Base-by-base conservation (phyloP, 2,888 invertebrate species). In the Ommatoiulus sabulosus region DNA sequence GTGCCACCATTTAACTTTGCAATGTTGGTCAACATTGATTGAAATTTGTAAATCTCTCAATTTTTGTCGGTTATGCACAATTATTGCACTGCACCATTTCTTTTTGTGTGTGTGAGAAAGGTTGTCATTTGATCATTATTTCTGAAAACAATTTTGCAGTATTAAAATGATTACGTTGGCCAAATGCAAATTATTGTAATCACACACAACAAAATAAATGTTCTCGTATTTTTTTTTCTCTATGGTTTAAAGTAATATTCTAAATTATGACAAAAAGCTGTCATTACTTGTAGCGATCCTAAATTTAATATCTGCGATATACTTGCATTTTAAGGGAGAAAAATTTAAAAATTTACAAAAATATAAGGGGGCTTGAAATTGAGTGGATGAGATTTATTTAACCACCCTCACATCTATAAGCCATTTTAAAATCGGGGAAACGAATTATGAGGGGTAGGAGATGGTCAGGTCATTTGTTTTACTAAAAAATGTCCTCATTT, bases 111-210 rank as follows among this genome's bases (percentile, higher is more conserved):
- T 72, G 20, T 72, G 10, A 6, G 72, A 72, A 24, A 24, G 72
- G 24, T 24, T 72, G 72, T 72, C n/a, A 10, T 20, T 24, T 72
- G 17, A 2, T 72, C 72, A 10, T 24, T 20, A 72, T 72, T 72
- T 72, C 72, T 24, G 24, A 72, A 52, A 24, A 72, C 72, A 72
- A 72, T 72, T 24, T 72, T 72, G 72, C 72, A 72, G 72, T 72
- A 72, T 72, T 72, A 72, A 72, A 72, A 10, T 24, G 72, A 24
- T 72, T 72, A 72, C 24, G 20, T 72, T 72, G 20, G 24, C 20
- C 72, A 24, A 72, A 24, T 10, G 20, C 7, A 20, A 72, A 20
- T 72, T 20, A 72, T 10, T 20, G 7, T 72, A 72, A 10, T 72
- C 10, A 72, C 52, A 17, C 20, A 72, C 20, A 20, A 72, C 8